These are phyloP conservation scores for Malthinus flaveolus DNA, from an alignment of 2,888 invertebrate species.

Conservation along the genomic window DNA sequence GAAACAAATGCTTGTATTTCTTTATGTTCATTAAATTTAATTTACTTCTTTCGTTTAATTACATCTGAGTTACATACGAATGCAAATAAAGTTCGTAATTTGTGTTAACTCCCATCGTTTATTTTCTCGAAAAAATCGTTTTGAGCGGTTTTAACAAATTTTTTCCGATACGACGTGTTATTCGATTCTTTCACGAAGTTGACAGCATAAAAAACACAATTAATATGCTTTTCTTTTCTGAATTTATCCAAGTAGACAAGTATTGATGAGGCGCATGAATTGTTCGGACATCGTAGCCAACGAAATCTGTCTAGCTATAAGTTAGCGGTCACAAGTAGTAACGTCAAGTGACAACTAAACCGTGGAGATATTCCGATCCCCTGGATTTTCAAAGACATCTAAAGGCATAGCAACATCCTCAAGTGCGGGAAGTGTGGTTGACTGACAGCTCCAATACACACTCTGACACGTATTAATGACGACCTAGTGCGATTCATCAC, in stretches of 20 bases:
- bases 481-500: conserved; percentile 55
- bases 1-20: no score
- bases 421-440: conserved; percentile 38
- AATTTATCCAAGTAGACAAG: conserved; percentile 33
- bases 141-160: no score
- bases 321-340: conserved; percentile 39
- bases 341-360: conserved; percentile 43
- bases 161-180: no score
- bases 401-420: conserved; percentile 23
- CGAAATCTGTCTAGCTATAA: conserved; percentile 44
- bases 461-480: conserved; percentile 57
- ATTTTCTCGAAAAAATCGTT: no score
- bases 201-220: background rate
- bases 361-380: conserved; percentile 40
- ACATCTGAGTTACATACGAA: no score
- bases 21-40: no score
- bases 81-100: no score
- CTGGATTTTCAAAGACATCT: conserved; percentile 29
- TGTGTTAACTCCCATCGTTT: no score
- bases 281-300: conserved; percentile 36
- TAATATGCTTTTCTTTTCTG: conserved; percentile 16
- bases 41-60: no score
- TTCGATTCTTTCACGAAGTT: no score
- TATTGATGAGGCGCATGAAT: conserved; percentile 32
- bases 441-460: conserved; percentile 55